Evolutionary conservation across 92 coral and sea anemone genomes (phyloP).

Genomic region (Zoanthus sansibaricus): DNA sequence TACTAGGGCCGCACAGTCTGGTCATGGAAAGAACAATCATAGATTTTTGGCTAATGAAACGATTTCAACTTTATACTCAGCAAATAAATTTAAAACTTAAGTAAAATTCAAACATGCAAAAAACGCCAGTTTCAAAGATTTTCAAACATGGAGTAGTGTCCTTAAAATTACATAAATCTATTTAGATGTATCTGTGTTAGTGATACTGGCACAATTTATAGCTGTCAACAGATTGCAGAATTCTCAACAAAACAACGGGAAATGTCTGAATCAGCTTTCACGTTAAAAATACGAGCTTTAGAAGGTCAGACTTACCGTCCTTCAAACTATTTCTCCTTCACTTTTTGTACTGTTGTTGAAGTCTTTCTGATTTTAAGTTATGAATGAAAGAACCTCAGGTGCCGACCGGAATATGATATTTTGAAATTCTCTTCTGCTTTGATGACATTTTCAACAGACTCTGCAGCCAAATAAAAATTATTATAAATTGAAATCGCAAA

Average conservation of each 20-base stretch:
- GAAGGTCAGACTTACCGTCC: not conserved
- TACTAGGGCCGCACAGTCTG: too few relatives aligned
- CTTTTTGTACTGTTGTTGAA: not conserved
- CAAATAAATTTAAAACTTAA: not conserved
- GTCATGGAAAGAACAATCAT: not conserved
- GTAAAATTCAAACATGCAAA: not conserved
- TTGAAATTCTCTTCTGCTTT: not conserved
- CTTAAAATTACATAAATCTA: too few relatives aligned
- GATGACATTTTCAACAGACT: slow-evolving; percentile 1
- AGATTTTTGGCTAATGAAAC: not conserved
- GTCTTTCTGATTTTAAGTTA: not conserved
- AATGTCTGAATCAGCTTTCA: not conserved
- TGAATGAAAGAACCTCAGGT: not conserved
- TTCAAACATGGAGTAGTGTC: not conserved
- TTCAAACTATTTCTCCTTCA: not conserved
- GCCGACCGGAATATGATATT: not conserved
- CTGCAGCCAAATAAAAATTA: not conserved
- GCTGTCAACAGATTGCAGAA: not conserved
- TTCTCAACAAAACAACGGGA: not conserved
- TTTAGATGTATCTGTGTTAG: too few relatives aligned
- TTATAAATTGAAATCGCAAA: not conserved
- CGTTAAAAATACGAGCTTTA: not conserved
- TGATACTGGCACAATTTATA: too few relatives aligned
- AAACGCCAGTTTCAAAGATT: not conserved
- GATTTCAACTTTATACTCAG: not conserved